These are phyloP conservation scores for Pemphigus obesinymphae DNA, from an alignment of 1,140 invertebrate genomes.

Conservation along the genomic window DNA sequence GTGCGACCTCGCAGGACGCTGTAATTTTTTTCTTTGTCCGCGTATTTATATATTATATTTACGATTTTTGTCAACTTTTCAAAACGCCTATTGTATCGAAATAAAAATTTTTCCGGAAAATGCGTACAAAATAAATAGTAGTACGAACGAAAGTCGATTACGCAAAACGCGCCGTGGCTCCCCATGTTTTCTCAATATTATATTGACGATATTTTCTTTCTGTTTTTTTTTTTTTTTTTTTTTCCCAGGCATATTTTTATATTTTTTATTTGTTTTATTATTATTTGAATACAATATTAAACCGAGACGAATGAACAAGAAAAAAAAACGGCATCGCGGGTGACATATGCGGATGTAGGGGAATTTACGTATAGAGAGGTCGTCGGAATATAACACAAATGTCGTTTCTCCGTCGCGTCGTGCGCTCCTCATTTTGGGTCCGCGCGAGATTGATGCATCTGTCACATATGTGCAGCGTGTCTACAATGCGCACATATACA, in stretches of 20 bases:
- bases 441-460: constrained; percentile 36
- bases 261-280: not conserved
- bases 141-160: constrained; percentile 9
- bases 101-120: not conserved
- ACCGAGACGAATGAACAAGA: constrained; percentile 30
- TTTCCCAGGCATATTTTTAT: too few relatives aligned
- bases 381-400: constrained; percentile 4
- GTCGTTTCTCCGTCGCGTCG: constrained; percentile 3
- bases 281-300: constrained; percentile 24
- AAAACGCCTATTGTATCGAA: too few relatives aligned
- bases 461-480: constrained; percentile 19
- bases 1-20: too few relatives aligned
- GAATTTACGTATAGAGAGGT: too few relatives aligned
- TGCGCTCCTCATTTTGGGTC: not conserved
- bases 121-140: not conserved
- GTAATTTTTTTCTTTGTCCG: too few relatives aligned
- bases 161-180: not conserved
- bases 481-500: too few relatives aligned
- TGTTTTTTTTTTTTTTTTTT: not conserved
- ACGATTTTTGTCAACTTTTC: too few relatives aligned
- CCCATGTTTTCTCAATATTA: not conserved
- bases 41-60: too few relatives aligned
- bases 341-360: not conserved
- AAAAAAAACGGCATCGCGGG: not conserved
- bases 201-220: not conserved